Base-by-base conservation (phyloP, 2,888 invertebrate genomes). In the Cosmorhoe ocellata region DNA sequence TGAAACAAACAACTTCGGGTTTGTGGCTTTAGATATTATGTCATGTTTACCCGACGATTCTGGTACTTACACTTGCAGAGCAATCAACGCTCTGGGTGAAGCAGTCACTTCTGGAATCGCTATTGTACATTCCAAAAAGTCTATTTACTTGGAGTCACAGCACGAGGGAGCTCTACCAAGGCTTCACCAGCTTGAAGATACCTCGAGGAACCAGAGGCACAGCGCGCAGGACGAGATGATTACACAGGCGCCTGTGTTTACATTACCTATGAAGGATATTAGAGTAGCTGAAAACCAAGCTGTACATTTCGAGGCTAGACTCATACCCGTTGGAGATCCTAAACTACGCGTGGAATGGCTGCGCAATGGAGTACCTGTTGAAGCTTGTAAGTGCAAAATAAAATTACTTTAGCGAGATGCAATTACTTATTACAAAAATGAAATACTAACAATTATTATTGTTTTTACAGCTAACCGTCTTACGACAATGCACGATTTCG, bases 401-500 rank as follows among this genome's bases (percentile, higher is more conserved):
- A 24, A 11, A 12, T 9, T 12, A 26, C 12, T 26, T 26, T 36
- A 10, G 0, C n/a, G n/a, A n/a, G n/a, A n/a, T n/a, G 24, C 5
- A 4, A 24, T 2, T 34, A 10, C 7, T 1, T 2, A 24, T 24
- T 1, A 6, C 5, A 7, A 2, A 1, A 11, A 8, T 8, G 8
- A n/a, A n/a, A n/a, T n/a, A n/a, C n/a, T n/a, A n/a, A n/a, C n/a
- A n/a, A n/a, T n/a, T n/a, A n/a, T n/a, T 18, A 10, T 26, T 18
- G 1, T 32, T 48, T 38, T 81, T 80, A 49, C 61, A 95, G 95
- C 97, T n/a, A 97, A 97, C 76, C 95, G 97, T 53, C 92, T 96
- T 24, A 96, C 96, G 33, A 98, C 98, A 7, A 97, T 98, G 95
- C 97, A 99, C 76, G 99, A 99, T 80, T 99, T 99, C 79, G 99